A percentile compares a stretch with the other conserved stretches of the same genome.
Evolutionary conservation across 2,797 vertebrate genomes (phyloP).

Genomic region (Apogon talboti): DNA sequence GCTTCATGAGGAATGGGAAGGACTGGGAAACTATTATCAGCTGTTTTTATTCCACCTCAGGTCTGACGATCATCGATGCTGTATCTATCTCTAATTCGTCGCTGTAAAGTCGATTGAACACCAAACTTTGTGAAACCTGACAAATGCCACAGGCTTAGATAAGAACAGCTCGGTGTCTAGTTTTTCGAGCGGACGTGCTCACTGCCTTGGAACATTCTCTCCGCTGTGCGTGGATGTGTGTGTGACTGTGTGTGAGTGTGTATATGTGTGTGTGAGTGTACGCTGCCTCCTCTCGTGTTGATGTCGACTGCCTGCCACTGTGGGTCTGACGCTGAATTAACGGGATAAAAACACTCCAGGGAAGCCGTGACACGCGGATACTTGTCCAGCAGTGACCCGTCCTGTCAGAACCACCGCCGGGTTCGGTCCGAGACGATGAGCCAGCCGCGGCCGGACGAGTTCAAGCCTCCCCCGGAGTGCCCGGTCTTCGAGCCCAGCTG

Average conservation of each 20-base stretch:
- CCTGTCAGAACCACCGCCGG: constrained; percentile 55
- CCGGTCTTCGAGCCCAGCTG: constrained; percentile 97
- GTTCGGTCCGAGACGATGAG: constrained; percentile 78
- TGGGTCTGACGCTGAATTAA: constrained; percentile 61
- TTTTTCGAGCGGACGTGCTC: constrained; percentile 86
- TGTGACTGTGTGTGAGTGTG: constrained; percentile 25
- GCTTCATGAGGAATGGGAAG: neutral
- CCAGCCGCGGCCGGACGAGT: constrained; percentile 88
- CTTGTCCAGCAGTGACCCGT: constrained; percentile 52
- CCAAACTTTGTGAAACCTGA: neutral
- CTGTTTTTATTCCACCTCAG: neutral
- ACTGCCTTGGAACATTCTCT: constrained; percentile 85
- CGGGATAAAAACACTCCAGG: constrained; percentile 33
- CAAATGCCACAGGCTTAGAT: constrained; percentile 10
- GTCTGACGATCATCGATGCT: accelerated
- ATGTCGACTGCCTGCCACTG: constrained; percentile 77
- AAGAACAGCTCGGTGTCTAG: constrained; percentile 74
- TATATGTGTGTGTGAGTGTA: constrained; percentile 50
- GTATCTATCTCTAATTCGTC: neutral
- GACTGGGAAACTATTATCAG: neutral
- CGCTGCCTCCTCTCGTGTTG: constrained; percentile 78
- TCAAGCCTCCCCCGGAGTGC: constrained; percentile 95
- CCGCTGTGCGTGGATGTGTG: constrained; percentile 74
- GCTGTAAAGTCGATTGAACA: neutral
- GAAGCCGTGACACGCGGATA: constrained; percentile 44